phyloP scores from a whole-genome alignment of 35 echinoderm and acorn worm genomes.

The Lytechinus variegatus region DNA sequence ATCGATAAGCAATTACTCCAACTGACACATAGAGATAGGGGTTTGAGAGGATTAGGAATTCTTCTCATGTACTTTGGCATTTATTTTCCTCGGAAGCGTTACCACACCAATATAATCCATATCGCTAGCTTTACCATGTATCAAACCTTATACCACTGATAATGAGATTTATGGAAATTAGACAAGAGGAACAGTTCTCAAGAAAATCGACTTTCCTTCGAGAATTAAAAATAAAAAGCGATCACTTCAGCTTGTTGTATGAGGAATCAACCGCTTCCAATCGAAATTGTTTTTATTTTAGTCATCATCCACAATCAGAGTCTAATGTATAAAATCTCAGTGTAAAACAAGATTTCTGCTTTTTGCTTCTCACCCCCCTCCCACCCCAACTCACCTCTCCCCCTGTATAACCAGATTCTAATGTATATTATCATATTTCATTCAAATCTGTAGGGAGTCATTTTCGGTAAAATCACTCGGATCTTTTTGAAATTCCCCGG shows the following conservation, averaged over 20 bases:
- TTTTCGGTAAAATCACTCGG: conserved; percentile 45
- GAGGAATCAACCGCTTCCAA: background rate
- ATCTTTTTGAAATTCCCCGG: conserved; percentile 41
- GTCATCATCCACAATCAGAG: background rate
- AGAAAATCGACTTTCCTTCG: background rate
- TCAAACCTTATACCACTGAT: background rate
- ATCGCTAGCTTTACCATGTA: background rate
- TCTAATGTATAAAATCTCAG: too few relatives aligned
- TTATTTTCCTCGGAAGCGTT: background rate
- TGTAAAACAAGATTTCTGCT: too few relatives aligned
- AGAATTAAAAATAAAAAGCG: background rate
- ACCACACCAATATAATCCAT: background rate
- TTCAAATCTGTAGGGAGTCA: conserved; percentile 2
- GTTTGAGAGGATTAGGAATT: background rate
- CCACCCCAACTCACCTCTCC: background rate
- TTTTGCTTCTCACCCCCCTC: background rate
- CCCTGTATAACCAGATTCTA: background rate
- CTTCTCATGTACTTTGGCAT: background rate
- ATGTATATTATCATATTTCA: background rate
- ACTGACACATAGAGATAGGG: background rate
- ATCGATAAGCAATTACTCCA: conserved; percentile 18
- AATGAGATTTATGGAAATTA: conserved; percentile 7
- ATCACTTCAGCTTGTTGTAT: background rate
- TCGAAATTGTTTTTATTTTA: background rate
- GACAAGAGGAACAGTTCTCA: background rate